phyloP scores from a whole-genome alignment of 2,113 vertebrate species.

The Amphilophus citrinellus region DNA sequence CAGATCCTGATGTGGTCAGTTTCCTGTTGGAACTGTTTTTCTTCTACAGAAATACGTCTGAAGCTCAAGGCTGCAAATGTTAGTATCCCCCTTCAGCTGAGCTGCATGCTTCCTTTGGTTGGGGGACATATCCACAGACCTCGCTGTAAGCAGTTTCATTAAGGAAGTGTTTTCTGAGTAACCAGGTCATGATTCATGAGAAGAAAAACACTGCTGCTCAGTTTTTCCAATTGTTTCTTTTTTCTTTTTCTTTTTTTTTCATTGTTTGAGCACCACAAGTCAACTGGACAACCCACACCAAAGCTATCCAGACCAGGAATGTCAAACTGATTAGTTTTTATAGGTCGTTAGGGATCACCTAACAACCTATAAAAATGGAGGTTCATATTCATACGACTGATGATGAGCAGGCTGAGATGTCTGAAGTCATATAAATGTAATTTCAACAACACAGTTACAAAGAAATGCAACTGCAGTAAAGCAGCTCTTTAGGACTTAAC shows the following conservation, averaged over 20 bases:
- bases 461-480: background rate
- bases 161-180: background rate
- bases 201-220: no score
- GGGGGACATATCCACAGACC: background rate
- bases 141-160: background rate
- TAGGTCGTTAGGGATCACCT: background rate
- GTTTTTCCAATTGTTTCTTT: no score
- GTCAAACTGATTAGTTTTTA: background rate
- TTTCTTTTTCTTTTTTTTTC: background rate
- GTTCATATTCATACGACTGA: background rate
- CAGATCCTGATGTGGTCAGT: background rate
- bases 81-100: background rate
- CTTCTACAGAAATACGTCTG: background rate
- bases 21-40: background rate
- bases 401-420: background rate
- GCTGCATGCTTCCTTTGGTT: background rate
- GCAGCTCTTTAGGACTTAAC: no score
- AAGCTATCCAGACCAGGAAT: background rate
- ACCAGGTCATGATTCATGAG: background rate
- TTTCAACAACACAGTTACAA: background rate
- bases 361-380: background rate
- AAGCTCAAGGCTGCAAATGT: background rate
- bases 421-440: background rate
- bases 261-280: background rate
- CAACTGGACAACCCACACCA: background rate